Conservation (phyloP, 1,140 invertebrate species). For the Plectus sambesii region DNA sequence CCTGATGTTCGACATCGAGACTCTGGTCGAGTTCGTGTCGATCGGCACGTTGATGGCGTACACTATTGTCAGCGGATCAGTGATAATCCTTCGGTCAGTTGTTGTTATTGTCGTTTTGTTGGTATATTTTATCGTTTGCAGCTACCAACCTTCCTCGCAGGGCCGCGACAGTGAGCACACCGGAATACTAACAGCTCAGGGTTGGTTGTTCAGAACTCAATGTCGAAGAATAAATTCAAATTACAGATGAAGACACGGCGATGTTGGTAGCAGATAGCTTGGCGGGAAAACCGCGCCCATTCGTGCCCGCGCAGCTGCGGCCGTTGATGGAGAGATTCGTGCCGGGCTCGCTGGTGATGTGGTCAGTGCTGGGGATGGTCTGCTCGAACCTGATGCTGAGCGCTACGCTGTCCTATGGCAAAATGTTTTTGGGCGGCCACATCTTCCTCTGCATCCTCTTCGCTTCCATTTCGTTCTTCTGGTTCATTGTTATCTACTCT, state of each 20-base stretch:
- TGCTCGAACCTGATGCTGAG: constrained; percentile 1
- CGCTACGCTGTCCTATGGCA: too few species aligned
- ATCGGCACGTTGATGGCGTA: constrained; percentile 86
- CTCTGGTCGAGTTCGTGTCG: constrained; percentile 85
- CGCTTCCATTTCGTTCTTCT: constrained; percentile 4
- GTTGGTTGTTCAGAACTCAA: too few species aligned
- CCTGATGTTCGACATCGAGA: constrained; percentile 70
- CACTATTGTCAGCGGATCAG: constrained; percentile 74
- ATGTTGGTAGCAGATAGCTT: too few species aligned
- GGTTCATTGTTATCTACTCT: constrained; percentile 21
- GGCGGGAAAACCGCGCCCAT: too few species aligned
- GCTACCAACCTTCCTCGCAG: constrained; percentile 35
- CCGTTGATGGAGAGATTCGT: too few species aligned
- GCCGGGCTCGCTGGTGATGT: neutral
- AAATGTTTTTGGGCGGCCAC: constrained; percentile 21
- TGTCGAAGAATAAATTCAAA: too few species aligned
- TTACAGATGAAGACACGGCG: too few species aligned
- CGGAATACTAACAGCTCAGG: too few species aligned
- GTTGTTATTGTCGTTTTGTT: too few species aligned
- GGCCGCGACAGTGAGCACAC: too few species aligned
- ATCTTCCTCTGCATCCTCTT: constrained; percentile 16
- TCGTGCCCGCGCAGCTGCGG: too few species aligned
- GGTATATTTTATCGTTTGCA: too few species aligned
- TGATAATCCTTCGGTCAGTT: constrained; percentile 68
- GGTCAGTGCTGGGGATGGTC: constrained; percentile 3